These are phyloP conservation scores for Danaus melanippus DNA, from an alignment of 1,140 invertebrate genomes.

Conservation along the genomic window DNA sequence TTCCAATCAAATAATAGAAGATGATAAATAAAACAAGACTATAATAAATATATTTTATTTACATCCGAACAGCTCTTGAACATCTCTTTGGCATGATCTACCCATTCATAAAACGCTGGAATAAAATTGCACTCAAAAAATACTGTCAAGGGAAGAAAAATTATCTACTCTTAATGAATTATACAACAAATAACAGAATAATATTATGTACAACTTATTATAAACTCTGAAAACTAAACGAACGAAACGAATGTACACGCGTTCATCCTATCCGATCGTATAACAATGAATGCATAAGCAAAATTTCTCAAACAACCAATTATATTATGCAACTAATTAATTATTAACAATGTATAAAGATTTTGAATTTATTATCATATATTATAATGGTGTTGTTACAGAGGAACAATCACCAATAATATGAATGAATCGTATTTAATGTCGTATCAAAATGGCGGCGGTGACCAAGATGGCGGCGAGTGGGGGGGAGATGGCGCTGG, in stretches of 20 bases:
- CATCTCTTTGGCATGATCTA: constrained; percentile 64
- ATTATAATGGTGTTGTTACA: too few relatives aligned
- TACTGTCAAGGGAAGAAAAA: constrained; percentile 41
- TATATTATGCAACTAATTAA: too few relatives aligned
- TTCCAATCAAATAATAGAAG: too few relatives aligned
- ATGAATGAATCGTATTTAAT: constrained; percentile 6
- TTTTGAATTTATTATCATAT: too few relatives aligned
- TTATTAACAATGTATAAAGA: too few relatives aligned
- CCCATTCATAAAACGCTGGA: constrained; percentile 39
- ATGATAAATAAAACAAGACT: constrained; percentile 22
- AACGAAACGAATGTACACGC: not conserved
- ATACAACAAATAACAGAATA: constrained; percentile 47
- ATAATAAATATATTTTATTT: constrained; percentile 65
- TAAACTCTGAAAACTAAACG: constrained; percentile 35
- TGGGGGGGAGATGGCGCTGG: constrained; percentile 33
- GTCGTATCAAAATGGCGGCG: constrained; percentile 48
- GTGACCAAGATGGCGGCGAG: constrained; percentile 42
- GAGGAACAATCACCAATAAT: too few relatives aligned
- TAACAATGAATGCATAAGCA: too few relatives aligned
- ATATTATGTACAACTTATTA: constrained; percentile 62
- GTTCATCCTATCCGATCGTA: too few relatives aligned
- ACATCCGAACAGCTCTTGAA: constrained; percentile 50
- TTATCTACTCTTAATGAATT: constrained; percentile 28
- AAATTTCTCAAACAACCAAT: too few relatives aligned
- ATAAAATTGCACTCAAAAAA: constrained; percentile 63